These are phyloP conservation scores for Acyrthosiphon pisum DNA, from an alignment of 1,140 invertebrate genomes.

Conservation along the genomic window DNA sequence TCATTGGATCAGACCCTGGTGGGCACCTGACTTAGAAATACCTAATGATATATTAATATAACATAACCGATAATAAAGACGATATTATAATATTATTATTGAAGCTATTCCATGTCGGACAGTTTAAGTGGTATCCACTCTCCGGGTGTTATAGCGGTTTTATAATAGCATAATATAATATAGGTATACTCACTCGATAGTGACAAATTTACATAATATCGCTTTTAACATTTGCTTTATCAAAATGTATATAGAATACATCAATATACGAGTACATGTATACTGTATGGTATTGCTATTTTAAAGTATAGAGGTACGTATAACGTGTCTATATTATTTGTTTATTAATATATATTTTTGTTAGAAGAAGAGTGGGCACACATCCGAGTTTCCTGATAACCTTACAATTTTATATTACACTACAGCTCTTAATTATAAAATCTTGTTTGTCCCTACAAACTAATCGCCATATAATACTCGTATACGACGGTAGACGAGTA, in stretches of 20 bases:
- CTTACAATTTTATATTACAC: not conserved
- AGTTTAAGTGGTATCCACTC: conserved; percentile 23
- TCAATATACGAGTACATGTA: not conserved
- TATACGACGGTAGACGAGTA: not conserved
- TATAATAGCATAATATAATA: not conserved
- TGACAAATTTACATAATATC: not conserved
- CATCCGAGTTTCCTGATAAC: not conserved
- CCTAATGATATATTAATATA: not conserved
- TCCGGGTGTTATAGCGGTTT: not conserved
- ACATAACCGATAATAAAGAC: not conserved
- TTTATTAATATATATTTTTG: not conserved
- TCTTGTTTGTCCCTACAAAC: not conserved
- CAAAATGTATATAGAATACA: not conserved
- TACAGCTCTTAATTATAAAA: not conserved
- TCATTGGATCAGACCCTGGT: too few species aligned
- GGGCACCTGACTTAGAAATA: not conserved
- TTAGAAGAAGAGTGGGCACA: not conserved
- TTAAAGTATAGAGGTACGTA: not conserved
- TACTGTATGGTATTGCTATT: not conserved
- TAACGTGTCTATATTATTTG: not conserved
- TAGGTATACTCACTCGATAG: not conserved
- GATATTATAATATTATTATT: not conserved
- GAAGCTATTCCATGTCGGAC: not conserved
- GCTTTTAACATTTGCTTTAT: not conserved
- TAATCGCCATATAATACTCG: not conserved